Base-by-base conservation (phyloP, 2,113 vertebrate genomes). In the Xenopus laevis region DNA sequence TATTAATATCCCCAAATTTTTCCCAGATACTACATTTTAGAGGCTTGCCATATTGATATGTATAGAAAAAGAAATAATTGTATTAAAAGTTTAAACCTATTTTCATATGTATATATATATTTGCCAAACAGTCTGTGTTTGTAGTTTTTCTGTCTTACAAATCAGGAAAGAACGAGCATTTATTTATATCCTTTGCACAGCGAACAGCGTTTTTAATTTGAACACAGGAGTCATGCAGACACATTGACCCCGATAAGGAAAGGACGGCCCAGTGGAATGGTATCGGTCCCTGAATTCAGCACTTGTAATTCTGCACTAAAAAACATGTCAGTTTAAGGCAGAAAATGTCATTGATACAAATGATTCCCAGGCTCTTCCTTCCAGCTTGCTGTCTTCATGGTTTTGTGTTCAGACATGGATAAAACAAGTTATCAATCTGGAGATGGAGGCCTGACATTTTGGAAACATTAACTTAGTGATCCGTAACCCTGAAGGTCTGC, bases 381-480 rank as follows among this genome's bases (percentile, higher is more conserved):
- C 45, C 67, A 77, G 74, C 59, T 20, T 70, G 47, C 74, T 58
- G 27, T 45, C 47, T 70, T 63, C 60, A 70, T 77, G 67, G 74
- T 50, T 70, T 47, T 70, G 57, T 76, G 67, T 77, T 77, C 66
- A 77, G 74, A 77, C 74, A 77, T 70, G 67, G 67, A 58, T 67
- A 77, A 77, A 77, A 77, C 74, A 77, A 77, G 67, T 77, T 77
- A 77, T 77, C 74, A 77, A 77, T 77, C 74, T 77, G 58, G 47
- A 65, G 61, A 60, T 18, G 45, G 67, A 64, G 64, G 46, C 67
- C 74, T 77, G 74, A 77, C 74, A 77, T 70, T 77, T 77, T 70
- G 67, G 74, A 77, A 77, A 77, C 74, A 77, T 77, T 70, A 77
- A 77, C 59, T 70, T 77, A 77, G 74, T 77, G 74, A 77, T 70